Conservation (phyloP, 2,888 invertebrate genomes). For the Charanyca ferruginea region DNA sequence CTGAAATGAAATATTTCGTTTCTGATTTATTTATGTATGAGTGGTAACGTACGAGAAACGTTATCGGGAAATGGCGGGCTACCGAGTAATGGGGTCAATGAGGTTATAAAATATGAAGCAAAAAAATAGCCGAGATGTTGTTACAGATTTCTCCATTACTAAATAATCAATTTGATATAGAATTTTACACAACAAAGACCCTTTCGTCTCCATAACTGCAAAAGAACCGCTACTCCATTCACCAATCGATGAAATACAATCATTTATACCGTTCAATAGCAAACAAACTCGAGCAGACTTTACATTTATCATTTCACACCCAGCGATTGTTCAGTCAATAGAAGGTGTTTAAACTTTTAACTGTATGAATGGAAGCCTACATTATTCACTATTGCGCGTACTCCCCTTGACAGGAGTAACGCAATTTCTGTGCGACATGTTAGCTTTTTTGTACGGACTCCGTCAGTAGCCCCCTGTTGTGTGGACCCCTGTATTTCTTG, state of each 20-base stretch:
- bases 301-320: constrained; percentile 83
- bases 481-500: constrained; percentile 80
- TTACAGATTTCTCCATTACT: not conserved
- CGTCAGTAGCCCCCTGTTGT: constrained; percentile 76
- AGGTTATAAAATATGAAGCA: not conserved
- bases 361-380: constrained; percentile 83
- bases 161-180: constrained; percentile 1
- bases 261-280: constrained; percentile 61
- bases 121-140: not conserved
- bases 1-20: constrained; percentile 26
- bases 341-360: constrained; percentile 87
- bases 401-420: constrained; percentile 77
- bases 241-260: constrained; percentile 50
- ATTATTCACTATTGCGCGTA: constrained; percentile 85
- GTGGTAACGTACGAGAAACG: not conserved
- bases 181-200: not conserved
- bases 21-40: constrained; percentile 7
- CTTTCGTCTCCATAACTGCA: constrained; percentile 13
- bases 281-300: constrained; percentile 67
- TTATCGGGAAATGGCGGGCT: not conserved
- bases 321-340: constrained; percentile 84
- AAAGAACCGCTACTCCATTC: constrained; percentile 37
- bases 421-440: constrained; percentile 78
- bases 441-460: constrained; percentile 78
- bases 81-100: no score